These are phyloP conservation scores for Palythoa caribaeorum DNA, from an alignment of 92 coral and sea anemone species.

Conservation along the genomic window DNA sequence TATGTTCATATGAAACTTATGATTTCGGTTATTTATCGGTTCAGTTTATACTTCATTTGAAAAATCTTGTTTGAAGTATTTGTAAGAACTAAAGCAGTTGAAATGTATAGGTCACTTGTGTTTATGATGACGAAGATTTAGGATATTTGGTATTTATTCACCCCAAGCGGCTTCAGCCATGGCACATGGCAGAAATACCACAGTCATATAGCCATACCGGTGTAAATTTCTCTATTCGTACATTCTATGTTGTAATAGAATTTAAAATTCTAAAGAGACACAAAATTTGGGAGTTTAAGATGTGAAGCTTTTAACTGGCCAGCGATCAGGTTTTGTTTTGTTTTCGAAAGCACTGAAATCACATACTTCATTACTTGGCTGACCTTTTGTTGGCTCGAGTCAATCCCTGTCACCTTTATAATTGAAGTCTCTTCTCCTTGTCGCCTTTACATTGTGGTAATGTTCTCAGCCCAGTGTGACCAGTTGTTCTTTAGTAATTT, in stretches of 20 bases:
- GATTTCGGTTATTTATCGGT: background rate
- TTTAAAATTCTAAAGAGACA: background rate
- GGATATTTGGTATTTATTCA: background rate
- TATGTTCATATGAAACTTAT: slow-evolving; percentile 9
- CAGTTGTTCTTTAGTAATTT: background rate
- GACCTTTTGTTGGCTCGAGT: background rate
- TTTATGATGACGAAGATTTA: background rate
- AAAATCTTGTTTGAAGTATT: background rate
- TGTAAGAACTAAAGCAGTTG: background rate
- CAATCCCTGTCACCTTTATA: background rate
- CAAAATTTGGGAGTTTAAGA: background rate
- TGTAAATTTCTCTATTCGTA: background rate
- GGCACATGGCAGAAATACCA: background rate
- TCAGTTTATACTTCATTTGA: background rate
- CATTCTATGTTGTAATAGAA: background rate
- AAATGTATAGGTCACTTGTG: background rate
- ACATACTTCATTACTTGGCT: background rate
- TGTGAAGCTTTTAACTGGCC: background rate
- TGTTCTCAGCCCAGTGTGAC: background rate
- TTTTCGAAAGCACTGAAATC: background rate
- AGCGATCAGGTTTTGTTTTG: background rate
- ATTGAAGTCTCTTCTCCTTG: background rate
- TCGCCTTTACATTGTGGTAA: background rate
- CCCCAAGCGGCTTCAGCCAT: background rate
- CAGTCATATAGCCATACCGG: background rate